Evolutionary conservation across 2,797 vertebrate species (phyloP), one percentile per base, ranked within the genome.

Genomic region (Enteromius thamalakanensis): DNA sequence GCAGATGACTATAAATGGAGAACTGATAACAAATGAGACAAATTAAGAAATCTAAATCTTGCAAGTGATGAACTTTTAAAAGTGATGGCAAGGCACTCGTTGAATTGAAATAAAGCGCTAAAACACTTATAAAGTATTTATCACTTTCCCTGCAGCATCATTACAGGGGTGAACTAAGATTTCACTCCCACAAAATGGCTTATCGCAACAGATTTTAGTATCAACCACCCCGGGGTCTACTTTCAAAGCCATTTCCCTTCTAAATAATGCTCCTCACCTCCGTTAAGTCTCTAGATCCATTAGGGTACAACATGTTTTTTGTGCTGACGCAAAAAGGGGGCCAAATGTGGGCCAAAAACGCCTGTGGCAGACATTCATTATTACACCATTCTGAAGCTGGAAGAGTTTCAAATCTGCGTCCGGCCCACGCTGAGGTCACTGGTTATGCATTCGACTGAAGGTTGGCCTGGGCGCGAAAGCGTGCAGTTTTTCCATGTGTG

Each of bases 161-260:
- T 78, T 80, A 47, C 72, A 17, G n/a, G 37, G 67, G 51, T 77
- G 40, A 86, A 74, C 55, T 55, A 47, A 69, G 53, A 80, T 51
- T 75, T 34, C 76, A 23, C 14, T 26, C 45, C 72, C 49, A 23
- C 42, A 68, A 78, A 67, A 77, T 47, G 74, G 19, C 53, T 45
- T 62, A 79, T 78, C 23, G 32, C 55, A 64, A 51, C 83, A 84
- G 68, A 84, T 82, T 70, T 87, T 84, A 71, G 69, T 77, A 81
- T 81, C 74, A 84, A 69, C 23, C 26, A 37, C 76, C 84, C 68
- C 60, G 17, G 86, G 82, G 67, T 79, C 71, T 75, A 80, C 79
- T 87, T 88, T 86, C 71, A 82, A 84, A 86, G 40, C 47, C 42
- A 76, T 83, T 89, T 86, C n/a, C 21, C 12, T 75, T 68, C 60